Evolutionary conservation across 2,797 vertebrate species (phyloP).

Genomic region (Clamator glandarius): DNA sequence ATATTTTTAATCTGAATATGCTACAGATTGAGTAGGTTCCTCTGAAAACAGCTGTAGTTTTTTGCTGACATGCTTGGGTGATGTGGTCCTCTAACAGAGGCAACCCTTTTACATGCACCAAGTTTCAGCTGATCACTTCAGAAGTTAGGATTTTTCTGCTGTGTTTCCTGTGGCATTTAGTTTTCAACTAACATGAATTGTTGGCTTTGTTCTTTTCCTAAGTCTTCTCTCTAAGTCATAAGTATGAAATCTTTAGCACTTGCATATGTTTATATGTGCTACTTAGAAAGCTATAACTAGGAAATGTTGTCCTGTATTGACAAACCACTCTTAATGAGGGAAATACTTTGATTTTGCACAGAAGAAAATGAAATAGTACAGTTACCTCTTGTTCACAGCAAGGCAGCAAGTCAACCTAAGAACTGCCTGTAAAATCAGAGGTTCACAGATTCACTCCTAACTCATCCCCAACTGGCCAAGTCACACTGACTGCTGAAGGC

Average conservation of each 20-base stretch:
- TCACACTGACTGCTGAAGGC: background rate
- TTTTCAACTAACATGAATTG: background rate
- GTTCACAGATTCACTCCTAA: background rate
- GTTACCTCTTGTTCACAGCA: background rate
- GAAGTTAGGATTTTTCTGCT: background rate
- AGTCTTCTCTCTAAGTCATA: background rate
- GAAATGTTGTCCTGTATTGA: background rate
- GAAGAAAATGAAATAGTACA: background rate
- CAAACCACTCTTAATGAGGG: background rate
- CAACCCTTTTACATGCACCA: background rate
- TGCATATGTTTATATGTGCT: background rate
- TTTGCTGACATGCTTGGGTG: background rate
- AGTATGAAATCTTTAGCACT: background rate
- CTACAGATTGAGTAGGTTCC: background rate
- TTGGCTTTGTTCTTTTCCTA: background rate
- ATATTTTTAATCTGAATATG: background rate
- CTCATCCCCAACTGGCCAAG: background rate
- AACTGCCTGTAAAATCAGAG: background rate
- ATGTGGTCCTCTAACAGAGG: background rate
- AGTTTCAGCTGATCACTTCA: background rate
- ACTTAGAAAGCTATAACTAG: background rate
- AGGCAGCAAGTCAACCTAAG: background rate
- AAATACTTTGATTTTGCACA: background rate
- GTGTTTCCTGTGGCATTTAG: background rate
- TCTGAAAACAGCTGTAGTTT: background rate